Base-by-base conservation (phyloP, 2,113 vertebrate species). In the Cyprinodon variegatus region DNA sequence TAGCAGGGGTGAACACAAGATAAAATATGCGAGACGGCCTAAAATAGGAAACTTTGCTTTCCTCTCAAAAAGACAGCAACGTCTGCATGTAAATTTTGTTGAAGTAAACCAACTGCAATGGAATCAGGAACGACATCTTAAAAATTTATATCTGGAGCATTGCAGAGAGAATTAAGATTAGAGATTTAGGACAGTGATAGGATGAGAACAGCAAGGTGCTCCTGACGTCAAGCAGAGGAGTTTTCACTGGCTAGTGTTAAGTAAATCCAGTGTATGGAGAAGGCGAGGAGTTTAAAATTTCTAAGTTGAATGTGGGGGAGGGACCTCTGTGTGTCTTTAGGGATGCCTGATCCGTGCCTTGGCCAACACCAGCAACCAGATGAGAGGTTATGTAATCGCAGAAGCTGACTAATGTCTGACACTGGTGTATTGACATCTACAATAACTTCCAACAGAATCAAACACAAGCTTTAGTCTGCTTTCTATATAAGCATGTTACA, bases 331-430 rank as follows among this genome's bases (percentile, higher is more conserved):
- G 70, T 85, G 85, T 90, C 88, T 89, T 91, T 46, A 85, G 89
- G 91, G 87, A 90, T 81, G 86, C 84, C 88, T 93, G 89, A 90
- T 94, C 88, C 87, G 86, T 48, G 82, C 82, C 80, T 93, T 88
- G 90, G 90, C 86, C 82, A 69, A 72, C 74, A 87, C 90, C 83
- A 86, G 79, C 87, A 76, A 68, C 90, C 91, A 93, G 90, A 93
- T 93, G 89, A 92, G 81, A 70, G 61, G 48, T 92, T 94, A 93
- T 41, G 39, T 90, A 91, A 93, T 70, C 17, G 71, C 66, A 4
- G 77, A 81, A 84, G 71, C 89, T 85, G 86, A 89, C 81, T 85
- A 82, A 70, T 57, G 50, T 91, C 90, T 86, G 87, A 79, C 70
- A 70, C 69, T 76, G 76, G 82, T 83, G 90, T 90, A 89, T 87